A percentile compares a stretch with the other conserved stretches of the same genome.
phyloP scores from a whole-genome alignment of 2,113 vertebrate genomes.

The Acinonyx jubatus region DNA sequence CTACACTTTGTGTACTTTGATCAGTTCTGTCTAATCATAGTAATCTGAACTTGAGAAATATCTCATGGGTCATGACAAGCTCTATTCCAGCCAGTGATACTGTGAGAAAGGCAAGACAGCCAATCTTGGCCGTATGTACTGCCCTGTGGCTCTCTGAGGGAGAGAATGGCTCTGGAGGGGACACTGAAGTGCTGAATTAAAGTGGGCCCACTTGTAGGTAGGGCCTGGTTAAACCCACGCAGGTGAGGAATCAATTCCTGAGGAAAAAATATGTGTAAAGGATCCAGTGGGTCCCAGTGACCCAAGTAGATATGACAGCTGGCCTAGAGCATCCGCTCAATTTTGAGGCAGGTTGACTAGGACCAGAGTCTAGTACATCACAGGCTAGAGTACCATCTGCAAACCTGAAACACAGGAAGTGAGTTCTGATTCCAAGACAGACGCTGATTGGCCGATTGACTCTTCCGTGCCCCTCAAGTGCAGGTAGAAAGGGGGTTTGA shows the following conservation, averaged over 20 bases:
- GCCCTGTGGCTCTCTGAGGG: background rate
- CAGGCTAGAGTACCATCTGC: background rate
- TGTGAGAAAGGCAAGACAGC: background rate
- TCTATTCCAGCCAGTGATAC: background rate
- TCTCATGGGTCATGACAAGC: background rate
- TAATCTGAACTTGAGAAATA: background rate
- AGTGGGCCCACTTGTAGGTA: background rate
- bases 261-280: background rate
- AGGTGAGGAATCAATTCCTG: background rate
- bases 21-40: background rate
- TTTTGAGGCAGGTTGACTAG: background rate
- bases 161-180: background rate
- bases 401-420: background rate
- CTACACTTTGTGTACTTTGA: background rate
- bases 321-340: background rate
- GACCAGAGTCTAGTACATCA: background rate
- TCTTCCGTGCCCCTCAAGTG: too few species aligned
- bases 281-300: background rate
- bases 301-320: background rate
- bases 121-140: background rate
- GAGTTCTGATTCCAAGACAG: background rate
- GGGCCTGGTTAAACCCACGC: background rate
- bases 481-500: background rate
- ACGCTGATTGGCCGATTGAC: background rate
- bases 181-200: background rate